Base-by-base conservation (phyloP, 2,888 invertebrate genomes). In the Oscheius sp. region DNA sequence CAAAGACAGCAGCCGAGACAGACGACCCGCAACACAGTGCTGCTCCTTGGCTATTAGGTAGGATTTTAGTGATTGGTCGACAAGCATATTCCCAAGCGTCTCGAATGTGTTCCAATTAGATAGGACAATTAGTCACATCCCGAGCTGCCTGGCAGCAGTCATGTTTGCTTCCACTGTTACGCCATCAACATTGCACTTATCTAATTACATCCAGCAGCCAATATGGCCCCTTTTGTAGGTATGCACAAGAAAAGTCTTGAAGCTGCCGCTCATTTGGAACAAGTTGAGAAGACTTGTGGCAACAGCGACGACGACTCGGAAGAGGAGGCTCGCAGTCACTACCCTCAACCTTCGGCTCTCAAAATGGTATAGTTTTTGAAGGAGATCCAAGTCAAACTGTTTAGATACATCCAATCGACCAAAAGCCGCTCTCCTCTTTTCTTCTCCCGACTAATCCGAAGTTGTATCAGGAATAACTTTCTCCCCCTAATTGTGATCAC, bases 221-320 rank as follows among this genome's bases (percentile, higher is more conserved):
- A 70, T 42, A 58, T n/a, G 10, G 51, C 57, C 76, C 59, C 50
- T 42, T 57, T 73, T 84, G 11, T 91, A 98, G 98, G 98, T 90
- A 98, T 98, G 98, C 98, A 98, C 92, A 94, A 97, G 89, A 98
- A 98, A 92, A 96, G 96, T 66, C 91, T 97, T 89, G 98, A 98
- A 92, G 97, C 98, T 72, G 96, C 97, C 82, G 95, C 95, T 87
- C 94, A 96, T 90, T 93, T 97, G 80, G 96, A 95, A 90, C 95
- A 95, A 88, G 89, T 76, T 83, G 88, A 79, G 53, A 81, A 82
- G 53, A 72, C 63, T 2, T 79, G 79, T 33, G 82, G 76, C 50
- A 74, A 75, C 13, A 77, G 79, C n/a, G 84, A 84, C 51, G 77
- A 76, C 13, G 84, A 84, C 32, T 79, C 80, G 2, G 82, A 82